Evolutionary conservation across 2,797 vertebrate genomes (phyloP).

Genomic region (Urosaurus nigricauda): DNA sequence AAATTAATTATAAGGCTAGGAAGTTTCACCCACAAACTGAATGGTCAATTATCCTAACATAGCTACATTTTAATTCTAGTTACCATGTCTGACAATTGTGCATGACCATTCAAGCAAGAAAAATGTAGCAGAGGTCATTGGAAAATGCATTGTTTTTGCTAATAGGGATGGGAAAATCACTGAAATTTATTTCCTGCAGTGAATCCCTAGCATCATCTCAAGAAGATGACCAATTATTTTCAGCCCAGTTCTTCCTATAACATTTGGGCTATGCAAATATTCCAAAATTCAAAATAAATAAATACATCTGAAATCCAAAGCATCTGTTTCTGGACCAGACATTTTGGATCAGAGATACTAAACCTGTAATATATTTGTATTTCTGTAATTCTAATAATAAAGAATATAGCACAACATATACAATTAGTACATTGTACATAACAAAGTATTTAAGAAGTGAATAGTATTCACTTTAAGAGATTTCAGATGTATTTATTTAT

Average conservation of each 20-base stretch:
- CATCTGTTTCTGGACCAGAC: too few relatives aligned
- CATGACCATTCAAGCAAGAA: constrained; percentile 47
- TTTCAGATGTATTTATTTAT: too few relatives aligned
- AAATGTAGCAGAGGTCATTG: constrained; percentile 58
- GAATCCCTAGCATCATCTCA: constrained; percentile 47
- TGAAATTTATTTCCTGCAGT: constrained; percentile 54
- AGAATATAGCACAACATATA: background rate
- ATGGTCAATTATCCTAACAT: constrained; percentile 63
- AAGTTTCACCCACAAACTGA: constrained; percentile 59
- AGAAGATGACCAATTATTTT: constrained; percentile 15
- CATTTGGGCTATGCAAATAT: too few relatives aligned
- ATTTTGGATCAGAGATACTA: too few relatives aligned
- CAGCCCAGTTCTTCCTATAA: too few relatives aligned
- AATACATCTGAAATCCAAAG: too few relatives aligned
- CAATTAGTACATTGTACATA: background rate
- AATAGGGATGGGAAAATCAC: constrained; percentile 47
- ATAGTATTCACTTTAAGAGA: constrained; percentile 25
- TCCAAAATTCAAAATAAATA: too few relatives aligned
- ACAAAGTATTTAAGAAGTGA: constrained; percentile 6
- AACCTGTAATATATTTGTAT: background rate
- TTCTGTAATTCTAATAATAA: background rate
- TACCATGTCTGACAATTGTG: constrained; percentile 57
- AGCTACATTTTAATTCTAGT: constrained; percentile 63
- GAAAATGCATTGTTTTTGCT: constrained; percentile 55
- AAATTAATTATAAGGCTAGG: constrained; percentile 68